Evolutionary conservation across 2,888 invertebrate genomes (phyloP), one percentile per base, ranked within the genome.

Genomic region (Drosophila atripex): DNA sequence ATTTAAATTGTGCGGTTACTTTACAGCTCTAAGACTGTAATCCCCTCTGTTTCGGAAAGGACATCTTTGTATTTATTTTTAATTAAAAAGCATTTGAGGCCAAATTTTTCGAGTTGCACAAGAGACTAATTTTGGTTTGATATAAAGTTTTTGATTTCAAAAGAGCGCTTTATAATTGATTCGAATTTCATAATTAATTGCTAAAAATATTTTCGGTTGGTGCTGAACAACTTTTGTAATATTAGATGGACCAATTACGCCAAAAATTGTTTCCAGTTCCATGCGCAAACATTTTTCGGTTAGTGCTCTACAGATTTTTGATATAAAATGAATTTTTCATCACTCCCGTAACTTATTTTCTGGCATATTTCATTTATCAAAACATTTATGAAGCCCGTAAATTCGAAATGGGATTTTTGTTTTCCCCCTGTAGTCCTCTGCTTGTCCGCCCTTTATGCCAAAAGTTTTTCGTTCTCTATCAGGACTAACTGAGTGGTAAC

Each of bases 11-110:
- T 60, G 66, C 60, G 58, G 68, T 52, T 66, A 46, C 52, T 65
- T 59, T 56, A 63, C 56, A 54, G 60, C 56, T 41, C 47, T 56
- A 57, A 75, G 68, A 66, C 52, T 12, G 46, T 61, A 65, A 63
- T 53, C 63, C 28, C n/a, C 18, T 12, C 14, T 7, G 45, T 28
- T 18, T 25, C 11, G 38, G 46, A 28, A 18, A n/a, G 23, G 51
- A 58, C 53, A 68, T 54, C 30, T 52, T 49, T 72, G 64, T 84
- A 82, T 82, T 78, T 85, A 71, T 75, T 79, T 86, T 86, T 84
- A 86, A 85, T 86, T 85, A 79, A 86, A 85, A 73, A 73, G 58
- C 72, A 80, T 78, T 83, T 83, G 63, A 53, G 50, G 46, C 71
- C 69, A 77, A 76, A 77, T 83, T 77, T 72, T 69, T 58, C 65